These are phyloP conservation scores for Nasonia giraulti DNA, from an alignment of 1,140 invertebrate species.

Conservation along the genomic window DNA sequence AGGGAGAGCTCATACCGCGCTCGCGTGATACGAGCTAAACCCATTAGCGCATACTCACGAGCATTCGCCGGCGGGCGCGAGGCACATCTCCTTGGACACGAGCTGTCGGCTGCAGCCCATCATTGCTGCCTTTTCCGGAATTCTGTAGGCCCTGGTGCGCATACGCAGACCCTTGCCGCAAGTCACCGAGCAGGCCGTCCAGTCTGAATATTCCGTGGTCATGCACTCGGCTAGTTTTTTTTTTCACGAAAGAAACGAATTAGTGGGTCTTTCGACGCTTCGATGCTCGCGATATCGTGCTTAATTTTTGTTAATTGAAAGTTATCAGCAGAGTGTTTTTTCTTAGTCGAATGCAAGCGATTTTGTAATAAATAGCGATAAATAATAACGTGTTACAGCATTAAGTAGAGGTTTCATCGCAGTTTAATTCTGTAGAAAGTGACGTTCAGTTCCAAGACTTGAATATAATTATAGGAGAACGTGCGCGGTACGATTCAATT, in stretches of 20 bases:
- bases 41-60: constrained; percentile 74
- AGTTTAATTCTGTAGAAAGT: too few species aligned
- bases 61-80: constrained; percentile 82
- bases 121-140: constrained; percentile 86
- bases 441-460: neutral
- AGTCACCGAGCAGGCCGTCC: constrained; percentile 87
- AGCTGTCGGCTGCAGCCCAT: constrained; percentile 87
- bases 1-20: neutral
- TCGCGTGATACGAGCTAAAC: neutral
- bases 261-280: neutral
- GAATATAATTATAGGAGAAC: neutral
- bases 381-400: too few species aligned
- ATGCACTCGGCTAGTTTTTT: constrained; percentile 81
- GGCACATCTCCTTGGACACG: constrained; percentile 91
- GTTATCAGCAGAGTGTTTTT: too few species aligned
- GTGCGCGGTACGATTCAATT: neutral
- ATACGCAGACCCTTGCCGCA: constrained; percentile 93
- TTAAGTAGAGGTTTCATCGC: too few species aligned
- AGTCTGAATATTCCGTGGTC: constrained; percentile 83
- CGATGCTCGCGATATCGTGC: too few species aligned
- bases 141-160: constrained; percentile 83
- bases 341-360: too few species aligned
- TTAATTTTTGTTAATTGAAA: too few species aligned
- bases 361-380: too few species aligned
- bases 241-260: neutral